Evolutionary conservation across 1,140 invertebrate species (phyloP).

Genomic region (Drosophila seguyi): DNA sequence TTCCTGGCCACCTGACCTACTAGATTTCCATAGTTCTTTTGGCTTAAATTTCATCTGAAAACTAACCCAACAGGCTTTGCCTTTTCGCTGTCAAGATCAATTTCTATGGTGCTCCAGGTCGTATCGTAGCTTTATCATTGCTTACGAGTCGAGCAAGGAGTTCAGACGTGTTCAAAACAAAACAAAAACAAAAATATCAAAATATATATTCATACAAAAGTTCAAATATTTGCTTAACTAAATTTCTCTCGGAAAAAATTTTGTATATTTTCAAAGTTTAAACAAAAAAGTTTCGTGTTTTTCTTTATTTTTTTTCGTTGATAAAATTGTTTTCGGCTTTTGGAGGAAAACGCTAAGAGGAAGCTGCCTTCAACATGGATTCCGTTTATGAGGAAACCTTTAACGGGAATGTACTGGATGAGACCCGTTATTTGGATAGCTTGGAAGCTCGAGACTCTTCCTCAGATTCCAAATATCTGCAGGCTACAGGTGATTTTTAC

Average conservation of each 20-base stretch:
- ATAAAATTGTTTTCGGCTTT: background rate
- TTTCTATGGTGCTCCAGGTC: background rate
- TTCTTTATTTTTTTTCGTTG: background rate
- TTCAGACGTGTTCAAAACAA: background rate
- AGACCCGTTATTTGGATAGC: background rate
- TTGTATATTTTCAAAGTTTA: background rate
- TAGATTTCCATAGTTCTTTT: background rate
- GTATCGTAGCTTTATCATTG: background rate
- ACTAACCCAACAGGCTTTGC: background rate
- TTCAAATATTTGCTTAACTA: background rate
- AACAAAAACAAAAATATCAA: background rate
- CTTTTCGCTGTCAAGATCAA: background rate
- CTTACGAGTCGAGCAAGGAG: background rate
- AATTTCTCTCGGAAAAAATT: background rate
- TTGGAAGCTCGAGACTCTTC: background rate
- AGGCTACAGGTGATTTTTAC: no score
- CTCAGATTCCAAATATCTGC: background rate
- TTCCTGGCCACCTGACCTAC: background rate
- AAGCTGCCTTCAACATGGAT: background rate
- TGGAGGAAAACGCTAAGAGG: background rate
- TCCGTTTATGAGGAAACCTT: background rate
- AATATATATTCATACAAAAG: background rate
- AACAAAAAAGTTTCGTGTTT: background rate
- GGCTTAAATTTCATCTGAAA: background rate
- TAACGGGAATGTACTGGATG: background rate